These are phyloP conservation scores for Coreoperca whiteheadi DNA, from an alignment of 2,113 vertebrate genomes.

Conservation along the genomic window DNA sequence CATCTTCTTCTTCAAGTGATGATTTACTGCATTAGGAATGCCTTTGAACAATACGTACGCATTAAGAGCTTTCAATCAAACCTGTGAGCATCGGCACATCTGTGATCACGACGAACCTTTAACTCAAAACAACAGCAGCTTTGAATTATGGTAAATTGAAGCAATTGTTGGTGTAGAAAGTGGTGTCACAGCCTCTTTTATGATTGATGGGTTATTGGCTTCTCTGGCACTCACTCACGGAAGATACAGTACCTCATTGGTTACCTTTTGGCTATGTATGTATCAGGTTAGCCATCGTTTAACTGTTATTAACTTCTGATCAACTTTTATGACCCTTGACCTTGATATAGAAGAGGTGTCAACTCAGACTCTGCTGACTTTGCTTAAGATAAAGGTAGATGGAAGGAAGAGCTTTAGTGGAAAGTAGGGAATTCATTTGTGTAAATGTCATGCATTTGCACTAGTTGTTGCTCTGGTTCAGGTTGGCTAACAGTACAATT, in stretches of 20 bases:
- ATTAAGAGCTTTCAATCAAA: not conserved
- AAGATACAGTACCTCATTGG: not conserved
- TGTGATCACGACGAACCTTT: not conserved
- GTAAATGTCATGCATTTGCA: not conserved
- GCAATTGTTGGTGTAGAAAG: not conserved
- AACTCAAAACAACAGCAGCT: not conserved
- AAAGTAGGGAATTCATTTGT: not conserved
- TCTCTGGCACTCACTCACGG: not conserved
- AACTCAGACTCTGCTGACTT: not conserved
- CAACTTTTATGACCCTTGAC: conserved; percentile 6
- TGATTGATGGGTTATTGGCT: conserved; percentile 2
- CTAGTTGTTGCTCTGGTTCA: not conserved
- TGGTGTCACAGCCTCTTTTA: not conserved
- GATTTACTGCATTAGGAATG: not conserved
- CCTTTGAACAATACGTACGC: not conserved
- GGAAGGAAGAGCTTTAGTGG: not conserved
- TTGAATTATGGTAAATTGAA: not conserved
- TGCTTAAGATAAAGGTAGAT: not conserved
- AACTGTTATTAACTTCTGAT: not conserved
- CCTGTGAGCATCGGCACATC: not conserved
- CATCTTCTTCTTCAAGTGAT: not conserved
- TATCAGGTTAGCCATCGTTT: not conserved
- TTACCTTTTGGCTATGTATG: not conserved
- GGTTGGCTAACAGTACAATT: not conserved
- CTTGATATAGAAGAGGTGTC: not conserved